Base-by-base conservation (phyloP, 1,140 invertebrate species). In the Calephelis nemesis region DNA sequence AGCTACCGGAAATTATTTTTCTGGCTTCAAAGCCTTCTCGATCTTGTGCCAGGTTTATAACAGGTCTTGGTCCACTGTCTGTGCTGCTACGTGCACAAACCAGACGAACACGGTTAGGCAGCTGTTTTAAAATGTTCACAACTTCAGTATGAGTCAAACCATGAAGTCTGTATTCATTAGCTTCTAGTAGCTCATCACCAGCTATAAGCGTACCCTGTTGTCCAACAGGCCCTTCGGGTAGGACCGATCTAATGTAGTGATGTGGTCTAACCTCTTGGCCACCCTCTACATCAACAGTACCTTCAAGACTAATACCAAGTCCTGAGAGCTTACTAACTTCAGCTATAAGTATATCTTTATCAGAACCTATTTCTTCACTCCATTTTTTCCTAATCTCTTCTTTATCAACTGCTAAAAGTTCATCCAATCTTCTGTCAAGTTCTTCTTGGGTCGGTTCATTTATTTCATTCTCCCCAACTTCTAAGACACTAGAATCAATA, bases 271-370 rank as follows among this genome's bases (percentile, higher is more conserved):
- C 93, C 94, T 97, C 96, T 67, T 95, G 93, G 47, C 96, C 97
- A 72, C 95, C 95, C 89, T 97, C 96, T 12, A 97, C 95, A 84
- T 97, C 97, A 15, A 97, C 97, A 8, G 97, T 98, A 47, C 97
- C 98, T 91, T 98, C 97, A 69, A 98, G 92, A 86, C 96, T 97
- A 72, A 98, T 98, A 5, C 98, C 97, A 67, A 98, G 92, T 63
- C 97, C 97, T 77, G 95, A 95, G 73, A 97, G 94, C 92, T 98
- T 98, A 75, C 94, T 94, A 70, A 98, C 92, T 92, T 97, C 96
- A 71, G 96, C 96, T 76, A 97, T 95, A 77, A 96, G 87, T 80
- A 96, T 95, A 78, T 96, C 94, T 75, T 95, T 93, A 74, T 96
- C 94, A 67, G 93, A 87, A 54, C 95, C 93, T 79, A 97, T 92